Evolutionary conservation across 2,888 invertebrate genomes (phyloP), one percentile per base, ranked within the genome.

Genomic region (Pomacea canaliculata): DNA sequence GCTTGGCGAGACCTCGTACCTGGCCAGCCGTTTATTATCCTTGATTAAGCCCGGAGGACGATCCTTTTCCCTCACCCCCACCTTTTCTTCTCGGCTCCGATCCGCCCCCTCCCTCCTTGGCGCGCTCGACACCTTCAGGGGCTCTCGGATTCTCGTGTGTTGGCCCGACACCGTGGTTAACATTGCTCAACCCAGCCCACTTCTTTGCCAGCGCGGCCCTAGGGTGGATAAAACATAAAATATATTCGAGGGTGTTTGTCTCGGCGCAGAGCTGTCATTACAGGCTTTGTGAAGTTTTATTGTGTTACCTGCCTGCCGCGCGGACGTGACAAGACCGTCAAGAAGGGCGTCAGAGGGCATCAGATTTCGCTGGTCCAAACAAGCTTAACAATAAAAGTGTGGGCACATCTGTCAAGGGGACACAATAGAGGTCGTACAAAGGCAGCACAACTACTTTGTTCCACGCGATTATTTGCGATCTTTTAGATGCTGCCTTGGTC

Each of bases 11-110:
- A 19, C 68, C 12, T 37, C 68, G 37, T 68, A 68, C 68, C 68
- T 68, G 68, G 68, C 37, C 19, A 68, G 68, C 48, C 68, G 68
- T 68, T 68, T 68, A 68, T 68, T 68, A 68, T 68, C 68, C 37
- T 37, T 68, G 68, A 68, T 68, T 68, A 68, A 68, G 23, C 68
- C 68, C 37, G 12, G 68, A 68, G 68, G 68, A 68, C 48, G 48
- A 27, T 27, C 68, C 37, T 12, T 63, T 13, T 19, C 63, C 37
- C 37, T 37, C 37, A 37, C 37, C 37, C 37, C 37, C 16, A n/a
- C 60, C 63, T 63, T 12, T 19, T 19, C 63, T 19, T 23, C 63
- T 23, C 10, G 5, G 63, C 63, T 63, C 63, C 23, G n/a, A 19
- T 63, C 27, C 63, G n/a, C 23, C 51, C 51, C 51, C 16, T 16